Conservation (phyloP, 2,113 vertebrate genomes). For the Uria aalge region DNA sequence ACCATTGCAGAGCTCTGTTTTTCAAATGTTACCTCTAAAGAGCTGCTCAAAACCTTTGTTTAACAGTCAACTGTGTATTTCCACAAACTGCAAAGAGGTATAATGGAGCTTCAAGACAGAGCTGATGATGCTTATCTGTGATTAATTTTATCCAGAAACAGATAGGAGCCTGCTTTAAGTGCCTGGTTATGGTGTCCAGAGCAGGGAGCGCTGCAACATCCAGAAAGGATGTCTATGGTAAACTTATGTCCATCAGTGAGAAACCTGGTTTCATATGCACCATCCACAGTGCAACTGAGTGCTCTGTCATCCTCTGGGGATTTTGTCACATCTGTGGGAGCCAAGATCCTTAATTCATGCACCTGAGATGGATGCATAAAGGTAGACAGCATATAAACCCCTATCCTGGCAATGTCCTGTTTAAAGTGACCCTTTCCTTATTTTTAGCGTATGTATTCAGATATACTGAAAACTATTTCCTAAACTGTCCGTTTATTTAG, state of each 20-base stretch:
- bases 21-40: background rate
- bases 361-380: background rate
- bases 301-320: background rate
- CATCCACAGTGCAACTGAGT: rapidly evolving
- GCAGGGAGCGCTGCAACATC: background rate
- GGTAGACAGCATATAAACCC: background rate
- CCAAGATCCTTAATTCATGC: background rate
- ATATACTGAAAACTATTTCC: background rate
- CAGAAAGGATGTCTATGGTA: background rate
- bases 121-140: background rate
- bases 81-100: rapidly evolving
- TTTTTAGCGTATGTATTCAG: background rate
- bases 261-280: background rate
- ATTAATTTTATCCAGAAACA: background rate
- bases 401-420: background rate
- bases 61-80: background rate
- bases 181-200: rapidly evolving
- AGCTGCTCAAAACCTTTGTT: background rate
- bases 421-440: background rate
- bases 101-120: background rate
- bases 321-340: background rate
- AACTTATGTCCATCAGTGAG: background rate
- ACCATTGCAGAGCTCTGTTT: background rate
- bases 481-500: background rate
- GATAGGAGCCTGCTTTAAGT: background rate